phyloP scores from a whole-genome alignment of 2,888 invertebrate genomes.

The Coecobrya sp. region DNA sequence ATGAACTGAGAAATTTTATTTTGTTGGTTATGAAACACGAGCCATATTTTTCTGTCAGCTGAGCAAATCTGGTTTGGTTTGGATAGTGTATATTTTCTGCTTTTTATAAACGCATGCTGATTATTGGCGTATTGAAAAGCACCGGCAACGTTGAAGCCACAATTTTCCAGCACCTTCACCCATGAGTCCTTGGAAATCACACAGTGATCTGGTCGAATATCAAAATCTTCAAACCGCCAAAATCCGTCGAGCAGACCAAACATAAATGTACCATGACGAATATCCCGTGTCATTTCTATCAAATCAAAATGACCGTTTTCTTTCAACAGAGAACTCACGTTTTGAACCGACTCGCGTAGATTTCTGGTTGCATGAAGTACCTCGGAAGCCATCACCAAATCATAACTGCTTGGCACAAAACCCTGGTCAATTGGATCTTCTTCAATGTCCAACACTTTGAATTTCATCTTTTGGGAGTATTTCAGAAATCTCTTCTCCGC shows the following conservation, averaged over 20 bases:
- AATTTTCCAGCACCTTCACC: too few species aligned
- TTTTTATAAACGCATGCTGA: too few species aligned
- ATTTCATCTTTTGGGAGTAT: constrained; percentile 57
- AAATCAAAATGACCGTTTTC: not conserved
- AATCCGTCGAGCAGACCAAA: not conserved
- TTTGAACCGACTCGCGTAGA: not conserved
- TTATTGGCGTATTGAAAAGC: too few species aligned
- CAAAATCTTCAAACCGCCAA: too few species aligned
- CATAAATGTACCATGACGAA: not conserved
- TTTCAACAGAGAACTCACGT: not conserved
- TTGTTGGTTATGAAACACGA: too few species aligned
- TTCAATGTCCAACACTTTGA: constrained; percentile 75
- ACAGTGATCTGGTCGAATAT: too few species aligned
- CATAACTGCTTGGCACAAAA: constrained; percentile 68
- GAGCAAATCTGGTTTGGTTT: too few species aligned
- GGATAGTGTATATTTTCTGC: too few species aligned
- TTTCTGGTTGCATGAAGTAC: constrained; percentile 43
- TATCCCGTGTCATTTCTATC: not conserved
- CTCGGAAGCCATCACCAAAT: constrained; percentile 27
- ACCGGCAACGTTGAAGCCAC: too few species aligned
- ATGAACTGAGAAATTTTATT: too few species aligned
- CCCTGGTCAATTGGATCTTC: constrained; percentile 81
- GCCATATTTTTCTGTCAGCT: too few species aligned
- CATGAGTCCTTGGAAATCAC: too few species aligned
- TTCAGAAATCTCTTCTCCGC: constrained; percentile 71